Conservation (phyloP, 1,140 invertebrate species). For the Heliconius himera region DNA sequence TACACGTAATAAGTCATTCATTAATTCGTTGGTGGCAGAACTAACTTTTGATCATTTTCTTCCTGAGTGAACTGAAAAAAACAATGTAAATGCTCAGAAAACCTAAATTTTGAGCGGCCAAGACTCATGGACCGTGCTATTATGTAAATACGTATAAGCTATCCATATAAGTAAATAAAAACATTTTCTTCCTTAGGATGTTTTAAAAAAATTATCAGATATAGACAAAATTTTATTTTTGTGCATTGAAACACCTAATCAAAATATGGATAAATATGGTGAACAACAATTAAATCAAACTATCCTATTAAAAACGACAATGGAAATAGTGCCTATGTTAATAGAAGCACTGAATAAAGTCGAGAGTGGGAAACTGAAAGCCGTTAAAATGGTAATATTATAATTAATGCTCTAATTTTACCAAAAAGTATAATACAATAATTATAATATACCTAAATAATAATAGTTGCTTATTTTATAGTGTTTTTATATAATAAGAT, state of each 20-base stretch:
- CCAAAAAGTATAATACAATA: too few species aligned
- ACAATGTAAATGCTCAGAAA: too few species aligned
- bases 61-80: too few species aligned
- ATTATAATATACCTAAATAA: neutral
- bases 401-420: neutral
- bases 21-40: too few species aligned
- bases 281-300: slow-evolving; percentile 91
- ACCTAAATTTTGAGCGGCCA: too few species aligned
- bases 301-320: slow-evolving; percentile 89
- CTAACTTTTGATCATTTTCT: too few species aligned
- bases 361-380: slow-evolving; percentile 83
- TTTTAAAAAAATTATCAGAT: slow-evolving; percentile 75
- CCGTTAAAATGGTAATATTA: slow-evolving; percentile 77
- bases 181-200: slow-evolving; percentile 54
- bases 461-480: neutral
- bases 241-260: slow-evolving; percentile 80
- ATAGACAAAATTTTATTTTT: slow-evolving; percentile 82
- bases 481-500: too few species aligned
- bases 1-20: too few species aligned
- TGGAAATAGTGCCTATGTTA: slow-evolving; percentile 87
- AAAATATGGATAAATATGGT: slow-evolving; percentile 82
- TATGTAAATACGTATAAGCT: neutral
- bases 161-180: neutral
- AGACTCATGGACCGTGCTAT: too few species aligned
- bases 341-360: slow-evolving; percentile 83